Percentiles rank a stretch among this genome's conserved stretches.
Conservation (phyloP, 2,888 invertebrate species). For the Tortricodes alternella region DNA sequence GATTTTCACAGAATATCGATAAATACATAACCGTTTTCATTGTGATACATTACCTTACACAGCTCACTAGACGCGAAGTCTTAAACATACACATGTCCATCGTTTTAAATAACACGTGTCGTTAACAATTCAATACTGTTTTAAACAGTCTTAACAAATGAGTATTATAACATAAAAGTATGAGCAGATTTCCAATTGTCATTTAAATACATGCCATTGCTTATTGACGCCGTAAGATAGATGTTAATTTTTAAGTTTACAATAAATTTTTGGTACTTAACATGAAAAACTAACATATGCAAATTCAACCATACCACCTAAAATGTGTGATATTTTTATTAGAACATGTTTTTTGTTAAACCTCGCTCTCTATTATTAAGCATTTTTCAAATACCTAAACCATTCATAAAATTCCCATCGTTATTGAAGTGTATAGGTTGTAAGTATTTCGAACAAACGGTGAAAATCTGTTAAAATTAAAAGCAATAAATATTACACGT, state of each 20-base stretch:
- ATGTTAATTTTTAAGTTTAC: conserved; percentile 7
- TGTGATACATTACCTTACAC: too few relatives aligned
- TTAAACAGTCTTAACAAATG: not conserved
- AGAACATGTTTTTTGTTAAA: conserved; percentile 50
- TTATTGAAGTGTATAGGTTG: not conserved
- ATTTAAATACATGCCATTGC: conserved; percentile 10
- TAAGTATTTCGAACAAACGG: conserved; percentile 21
- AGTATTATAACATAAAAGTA: not conserved
- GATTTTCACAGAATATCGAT: conserved; percentile 28
- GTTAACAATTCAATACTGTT: not conserved
- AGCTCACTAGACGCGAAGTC: too few relatives aligned
- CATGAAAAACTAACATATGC: conserved; percentile 57
- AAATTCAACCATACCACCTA: conserved; percentile 75
- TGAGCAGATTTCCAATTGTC: conserved; percentile 14
- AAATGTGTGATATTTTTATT: conserved; percentile 72
- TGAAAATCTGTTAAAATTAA: conserved; percentile 35
- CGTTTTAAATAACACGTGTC: not conserved
- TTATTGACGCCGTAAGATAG: conserved; percentile 2
- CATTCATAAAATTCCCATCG: conserved; percentile 3
- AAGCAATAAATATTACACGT: not conserved
- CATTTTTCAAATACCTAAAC: conserved; percentile 10
- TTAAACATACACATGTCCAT: too few relatives aligned
- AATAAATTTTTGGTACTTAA: conserved; percentile 21
- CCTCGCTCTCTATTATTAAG: conserved; percentile 68
- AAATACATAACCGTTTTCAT: conserved; percentile 2